phyloP scores from a whole-genome alignment of 2,113 vertebrate species.

The Corynorhinus townsendii region DNA sequence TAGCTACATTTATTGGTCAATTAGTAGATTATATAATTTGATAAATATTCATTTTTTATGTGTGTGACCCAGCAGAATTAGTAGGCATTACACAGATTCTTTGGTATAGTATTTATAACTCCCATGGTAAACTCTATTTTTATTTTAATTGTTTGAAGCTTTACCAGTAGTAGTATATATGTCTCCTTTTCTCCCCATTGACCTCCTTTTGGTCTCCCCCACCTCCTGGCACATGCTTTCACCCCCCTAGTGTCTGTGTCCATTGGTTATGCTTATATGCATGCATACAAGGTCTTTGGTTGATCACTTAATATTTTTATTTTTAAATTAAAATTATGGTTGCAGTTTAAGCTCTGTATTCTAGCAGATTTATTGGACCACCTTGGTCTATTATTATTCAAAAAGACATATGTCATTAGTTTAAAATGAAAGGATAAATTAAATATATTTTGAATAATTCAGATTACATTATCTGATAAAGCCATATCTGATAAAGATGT shows the following conservation, averaged over 20 bases:
- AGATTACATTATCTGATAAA: not conserved
- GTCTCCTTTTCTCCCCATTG: too few relatives aligned
- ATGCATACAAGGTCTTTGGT: too few relatives aligned
- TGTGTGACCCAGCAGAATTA: not conserved
- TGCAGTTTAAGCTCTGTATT: not conserved
- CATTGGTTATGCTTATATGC: too few relatives aligned
- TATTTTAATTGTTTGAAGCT: too few relatives aligned
- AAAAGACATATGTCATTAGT: not conserved
- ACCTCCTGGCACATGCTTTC: too few relatives aligned
- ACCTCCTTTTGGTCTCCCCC: too few relatives aligned
- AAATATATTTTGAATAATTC: not conserved
- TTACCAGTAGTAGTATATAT: too few relatives aligned
- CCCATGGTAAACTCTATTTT: not conserved
- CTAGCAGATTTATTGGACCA: not conserved
- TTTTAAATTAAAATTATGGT: not conserved
- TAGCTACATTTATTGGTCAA: not conserved
- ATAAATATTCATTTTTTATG: not conserved
- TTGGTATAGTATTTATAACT: not conserved
- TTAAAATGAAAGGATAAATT: slow-evolving; percentile 1
- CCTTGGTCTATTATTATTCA: not conserved
- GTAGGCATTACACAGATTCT: not conserved
- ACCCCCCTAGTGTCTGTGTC: too few relatives aligned
- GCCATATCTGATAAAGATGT: not conserved
- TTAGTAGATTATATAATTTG: not conserved
- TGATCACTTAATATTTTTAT: not conserved